These are phyloP conservation scores for Saccostrea cuccullata DNA, from an alignment of 1,140 invertebrate species.

Conservation along the genomic window DNA sequence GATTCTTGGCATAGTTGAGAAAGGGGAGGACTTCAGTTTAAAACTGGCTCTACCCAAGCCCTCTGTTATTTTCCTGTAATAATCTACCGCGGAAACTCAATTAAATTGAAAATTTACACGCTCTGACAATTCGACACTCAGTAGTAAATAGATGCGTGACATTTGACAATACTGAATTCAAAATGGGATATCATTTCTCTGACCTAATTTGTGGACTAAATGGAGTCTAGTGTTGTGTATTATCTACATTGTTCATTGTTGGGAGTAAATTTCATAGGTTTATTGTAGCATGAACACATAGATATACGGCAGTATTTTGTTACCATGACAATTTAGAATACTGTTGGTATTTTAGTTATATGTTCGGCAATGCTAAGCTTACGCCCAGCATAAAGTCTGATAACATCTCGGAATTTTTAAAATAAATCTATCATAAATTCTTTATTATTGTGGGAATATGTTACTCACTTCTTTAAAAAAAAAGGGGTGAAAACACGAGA, in stretches of 20 bases:
- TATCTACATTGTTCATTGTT: background rate
- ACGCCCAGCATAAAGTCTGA: background rate
- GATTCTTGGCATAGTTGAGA: background rate
- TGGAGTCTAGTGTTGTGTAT: background rate
- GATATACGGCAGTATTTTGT: background rate
- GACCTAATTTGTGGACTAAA: background rate
- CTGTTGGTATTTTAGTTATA: constrained; percentile 9
- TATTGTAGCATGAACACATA: constrained; percentile 10
- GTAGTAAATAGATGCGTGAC: constrained; percentile 27
- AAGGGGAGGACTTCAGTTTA: background rate
- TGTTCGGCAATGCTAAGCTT: background rate
- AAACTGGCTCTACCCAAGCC: background rate
- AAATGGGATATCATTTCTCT: constrained; percentile 11
- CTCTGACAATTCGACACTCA: background rate
- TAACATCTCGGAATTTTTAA: background rate
- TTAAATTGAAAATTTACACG: constrained; percentile 13
- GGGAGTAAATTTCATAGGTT: background rate
- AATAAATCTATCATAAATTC: constrained; percentile 9
- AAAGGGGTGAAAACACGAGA: no score
- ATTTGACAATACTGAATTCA: constrained; percentile 21
- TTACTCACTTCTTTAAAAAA: background rate
- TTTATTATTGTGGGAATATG: background rate
- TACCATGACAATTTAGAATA: constrained; percentile 3
- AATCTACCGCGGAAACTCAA: background rate
- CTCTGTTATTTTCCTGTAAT: background rate